Conservation (phyloP, 1,140 invertebrate genomes). For the Caenorhabditis latens region DNA sequence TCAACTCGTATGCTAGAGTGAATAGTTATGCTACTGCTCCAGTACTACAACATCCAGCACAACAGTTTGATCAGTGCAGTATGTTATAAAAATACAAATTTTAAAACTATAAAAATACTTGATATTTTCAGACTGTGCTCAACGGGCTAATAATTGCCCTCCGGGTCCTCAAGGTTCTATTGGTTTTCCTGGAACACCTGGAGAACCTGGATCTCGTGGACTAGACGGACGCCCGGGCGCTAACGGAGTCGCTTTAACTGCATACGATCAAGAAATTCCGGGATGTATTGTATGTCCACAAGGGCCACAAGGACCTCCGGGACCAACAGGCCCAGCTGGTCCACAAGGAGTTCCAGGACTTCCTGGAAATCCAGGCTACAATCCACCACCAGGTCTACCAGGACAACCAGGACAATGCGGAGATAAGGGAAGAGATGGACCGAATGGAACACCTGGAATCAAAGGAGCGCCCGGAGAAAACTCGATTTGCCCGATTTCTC, state of each 20-base stretch:
- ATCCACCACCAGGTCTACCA: not conserved
- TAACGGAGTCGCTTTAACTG: slow-evolving; percentile 43
- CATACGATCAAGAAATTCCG: slow-evolving; percentile 59
- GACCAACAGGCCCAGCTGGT: slow-evolving; percentile 40
- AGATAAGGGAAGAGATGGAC: slow-evolving; percentile 43
- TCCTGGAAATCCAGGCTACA: not conserved
- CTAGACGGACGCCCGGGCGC: slow-evolving; percentile 60
- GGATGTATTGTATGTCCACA: slow-evolving; percentile 64
- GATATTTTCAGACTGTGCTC: slow-evolving; percentile 59
- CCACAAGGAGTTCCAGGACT: slow-evolving; percentile 20
- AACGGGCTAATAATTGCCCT: slow-evolving; percentile 58
- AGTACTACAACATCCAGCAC: slow-evolving; percentile 28
- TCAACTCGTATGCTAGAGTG: slow-evolving; percentile 16
- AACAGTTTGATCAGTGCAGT: slow-evolving; percentile 59
- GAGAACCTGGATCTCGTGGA: slow-evolving; percentile 62
- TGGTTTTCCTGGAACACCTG: slow-evolving; percentile 60
- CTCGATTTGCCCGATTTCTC: slow-evolving; percentile 19
- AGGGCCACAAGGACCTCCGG: slow-evolving; percentile 63
- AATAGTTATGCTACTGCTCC: slow-evolving; percentile 28
- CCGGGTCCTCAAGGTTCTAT: slow-evolving; percentile 63
- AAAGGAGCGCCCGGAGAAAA: slow-evolving; percentile 52
- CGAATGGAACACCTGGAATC: slow-evolving; percentile 46
- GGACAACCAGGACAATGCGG: slow-evolving; percentile 57
- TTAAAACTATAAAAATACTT: not conserved
- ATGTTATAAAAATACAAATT: not conserved